These are phyloP conservation scores for Xanthostigma xanthostigma DNA, from an alignment of 2,888 invertebrate genomes.

Conservation along the genomic window DNA sequence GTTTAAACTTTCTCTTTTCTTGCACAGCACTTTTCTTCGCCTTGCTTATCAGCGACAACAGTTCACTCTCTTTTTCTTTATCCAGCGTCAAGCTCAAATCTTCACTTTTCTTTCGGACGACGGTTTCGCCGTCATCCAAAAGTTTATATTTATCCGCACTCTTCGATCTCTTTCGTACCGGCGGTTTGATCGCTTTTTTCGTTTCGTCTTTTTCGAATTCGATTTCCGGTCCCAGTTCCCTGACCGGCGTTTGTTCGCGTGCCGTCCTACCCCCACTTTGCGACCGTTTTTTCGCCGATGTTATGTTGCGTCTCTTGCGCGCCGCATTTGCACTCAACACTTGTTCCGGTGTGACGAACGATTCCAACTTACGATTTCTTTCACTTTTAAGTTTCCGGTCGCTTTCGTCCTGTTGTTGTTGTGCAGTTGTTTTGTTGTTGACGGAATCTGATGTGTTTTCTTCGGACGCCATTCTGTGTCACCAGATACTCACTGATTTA, in stretches of 20 bases:
- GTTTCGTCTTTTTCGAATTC: conserved; percentile 8
- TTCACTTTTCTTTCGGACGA: conserved; percentile 9
- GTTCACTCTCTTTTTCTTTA: too few relatives aligned
- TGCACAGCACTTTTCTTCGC: conserved; percentile 4
- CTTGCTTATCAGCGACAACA: background rate
- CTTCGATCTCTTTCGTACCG: conserved; percentile 20
- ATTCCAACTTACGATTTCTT: conserved; percentile 18
- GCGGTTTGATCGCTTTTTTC: conserved; percentile 17
- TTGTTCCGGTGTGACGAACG: conserved; percentile 29
- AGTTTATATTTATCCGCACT: background rate
- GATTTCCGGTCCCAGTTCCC: conserved; percentile 22
- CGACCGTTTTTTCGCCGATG: conserved; percentile 34
- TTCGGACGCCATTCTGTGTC: conserved; percentile 8
- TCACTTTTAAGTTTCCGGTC: conserved; percentile 8
- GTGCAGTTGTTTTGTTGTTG: conserved; percentile 3
- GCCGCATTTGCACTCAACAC: conserved; percentile 36
- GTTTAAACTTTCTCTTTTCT: conserved; percentile 10
- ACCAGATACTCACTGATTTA: too few relatives aligned
- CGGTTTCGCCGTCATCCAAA: conserved; percentile 16
- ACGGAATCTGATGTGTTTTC: conserved; percentile 9
- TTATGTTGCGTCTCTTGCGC: conserved; percentile 42
- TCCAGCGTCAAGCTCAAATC: too few relatives aligned
- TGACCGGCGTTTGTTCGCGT: conserved; percentile 48
- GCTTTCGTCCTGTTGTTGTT: conserved; percentile 22
- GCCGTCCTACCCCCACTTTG: conserved; percentile 31